A percentile compares a stretch with the other conserved stretches of the same genome.
Evolutionary conservation across 2,113 vertebrate genomes (phyloP).

Genomic region (Anseranas semipalmata): DNA sequence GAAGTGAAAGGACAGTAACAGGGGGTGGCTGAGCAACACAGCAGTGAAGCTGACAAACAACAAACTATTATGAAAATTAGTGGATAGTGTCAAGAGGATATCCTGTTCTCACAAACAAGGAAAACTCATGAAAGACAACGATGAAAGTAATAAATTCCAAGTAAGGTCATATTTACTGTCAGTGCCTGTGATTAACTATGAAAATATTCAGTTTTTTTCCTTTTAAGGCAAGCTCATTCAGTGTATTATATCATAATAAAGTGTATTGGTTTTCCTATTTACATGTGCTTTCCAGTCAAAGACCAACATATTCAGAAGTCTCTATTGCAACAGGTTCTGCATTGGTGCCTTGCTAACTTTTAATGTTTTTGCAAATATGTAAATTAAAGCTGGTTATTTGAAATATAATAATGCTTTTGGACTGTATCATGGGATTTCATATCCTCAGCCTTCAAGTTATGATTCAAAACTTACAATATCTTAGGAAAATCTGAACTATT

Average conservation of each 20-base stretch:
- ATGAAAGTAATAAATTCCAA: conserved; percentile 22
- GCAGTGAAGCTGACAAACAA: neutral
- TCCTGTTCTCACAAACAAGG: neutral
- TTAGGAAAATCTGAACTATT: neutral
- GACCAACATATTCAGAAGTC: neutral
- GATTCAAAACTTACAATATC: neutral
- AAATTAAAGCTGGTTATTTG: neutral
- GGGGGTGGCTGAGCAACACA: neutral
- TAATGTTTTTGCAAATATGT: neutral
- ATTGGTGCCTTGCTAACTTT: neutral
- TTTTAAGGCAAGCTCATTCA: conserved; percentile 42
- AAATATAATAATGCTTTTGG: neutral
- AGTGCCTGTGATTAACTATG: conserved; percentile 28
- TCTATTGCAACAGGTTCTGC: neutral
- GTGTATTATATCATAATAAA: conserved; percentile 22
- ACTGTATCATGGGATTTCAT: neutral
- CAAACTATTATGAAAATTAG: neutral
- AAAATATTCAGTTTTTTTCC: neutral
- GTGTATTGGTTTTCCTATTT: neutral
- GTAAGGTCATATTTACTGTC: conserved; percentile 46
- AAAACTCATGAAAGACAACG: neutral
- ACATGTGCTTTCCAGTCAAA: neutral
- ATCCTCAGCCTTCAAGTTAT: neutral
- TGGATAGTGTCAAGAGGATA: neutral
- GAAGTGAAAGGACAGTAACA: neutral